phyloP scores from a whole-genome alignment of 2,113 vertebrate species.

The Coptodon rendalli region DNA sequence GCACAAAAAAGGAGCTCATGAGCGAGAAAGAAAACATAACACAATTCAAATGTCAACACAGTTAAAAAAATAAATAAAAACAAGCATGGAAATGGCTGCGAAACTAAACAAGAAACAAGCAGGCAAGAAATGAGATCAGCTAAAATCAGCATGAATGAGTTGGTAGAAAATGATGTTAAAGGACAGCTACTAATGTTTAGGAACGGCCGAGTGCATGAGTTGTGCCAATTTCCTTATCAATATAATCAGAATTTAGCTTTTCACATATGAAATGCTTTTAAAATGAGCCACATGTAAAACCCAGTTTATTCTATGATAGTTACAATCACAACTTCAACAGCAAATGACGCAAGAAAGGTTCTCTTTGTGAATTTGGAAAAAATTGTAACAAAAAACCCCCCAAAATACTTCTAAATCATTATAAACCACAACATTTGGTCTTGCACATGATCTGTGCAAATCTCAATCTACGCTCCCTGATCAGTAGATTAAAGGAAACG shows the following conservation, averaged over 20 bases:
- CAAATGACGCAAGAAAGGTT: not conserved
- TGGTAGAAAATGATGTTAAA: not conserved
- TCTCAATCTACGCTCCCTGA: not conserved
- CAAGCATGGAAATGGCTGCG: not conserved
- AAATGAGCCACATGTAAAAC: not conserved
- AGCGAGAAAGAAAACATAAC: not conserved
- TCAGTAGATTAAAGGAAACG: not conserved
- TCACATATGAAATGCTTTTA: not conserved
- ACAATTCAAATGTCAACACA: not conserved
- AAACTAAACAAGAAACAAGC: not conserved
- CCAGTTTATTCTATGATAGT: not conserved
- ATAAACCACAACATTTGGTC: not conserved
- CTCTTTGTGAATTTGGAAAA: not conserved
- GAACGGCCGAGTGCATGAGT: not conserved
- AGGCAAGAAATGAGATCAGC: not conserved
- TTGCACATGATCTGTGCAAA: not conserved
- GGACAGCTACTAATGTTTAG: not conserved
- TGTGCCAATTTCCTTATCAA: not conserved
- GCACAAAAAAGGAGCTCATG: not conserved
- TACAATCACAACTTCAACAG: not conserved
- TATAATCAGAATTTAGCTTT: fast-evolving
- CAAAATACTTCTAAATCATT: not conserved
- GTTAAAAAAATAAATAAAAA: not conserved
- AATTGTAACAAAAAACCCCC: not conserved
- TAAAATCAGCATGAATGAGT: not conserved